Percentiles rank a stretch among this genome's conserved stretches.
These are phyloP conservation scores for Herpailurus yagouaroundi DNA, from an alignment of 2,113 vertebrate species.

Conservation along the genomic window DNA sequence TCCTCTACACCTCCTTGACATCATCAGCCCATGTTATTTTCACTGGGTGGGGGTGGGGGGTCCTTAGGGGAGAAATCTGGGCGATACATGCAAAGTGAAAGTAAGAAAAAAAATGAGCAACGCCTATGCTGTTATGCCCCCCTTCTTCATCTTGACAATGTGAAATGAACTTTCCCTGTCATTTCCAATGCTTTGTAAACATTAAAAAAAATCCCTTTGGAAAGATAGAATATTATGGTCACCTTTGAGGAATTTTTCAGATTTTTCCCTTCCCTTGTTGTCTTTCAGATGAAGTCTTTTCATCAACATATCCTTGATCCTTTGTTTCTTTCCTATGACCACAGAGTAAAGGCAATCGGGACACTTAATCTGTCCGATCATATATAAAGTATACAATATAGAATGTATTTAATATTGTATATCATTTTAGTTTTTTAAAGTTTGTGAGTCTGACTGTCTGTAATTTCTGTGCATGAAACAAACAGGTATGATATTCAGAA, in stretches of 20 bases:
- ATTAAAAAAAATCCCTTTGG: background rate
- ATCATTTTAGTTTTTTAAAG: background rate
- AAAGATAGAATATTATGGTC: background rate
- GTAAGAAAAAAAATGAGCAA: background rate
- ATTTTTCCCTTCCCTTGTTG: background rate
- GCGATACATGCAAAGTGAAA: background rate
- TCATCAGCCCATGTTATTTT: background rate
- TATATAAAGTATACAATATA: background rate
- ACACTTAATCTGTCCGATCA: background rate
- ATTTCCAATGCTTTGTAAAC: background rate
- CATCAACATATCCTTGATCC: background rate
- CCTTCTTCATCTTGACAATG: background rate
- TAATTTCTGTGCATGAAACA: background rate
- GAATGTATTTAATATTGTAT: background rate
- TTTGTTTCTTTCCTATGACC: background rate
- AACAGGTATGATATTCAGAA: background rate
- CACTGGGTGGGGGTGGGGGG: background rate
- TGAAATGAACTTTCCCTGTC: background rate
- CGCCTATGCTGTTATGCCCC: background rate
- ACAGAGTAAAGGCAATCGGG: background rate
- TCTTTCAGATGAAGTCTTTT: background rate
- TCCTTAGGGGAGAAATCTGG: background rate
- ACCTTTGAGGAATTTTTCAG: background rate
- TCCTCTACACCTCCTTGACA: background rate
- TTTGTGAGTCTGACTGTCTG: background rate